phyloP scores from a whole-genome alignment of 2,797 vertebrate species.

The Hyperoplus lanceolatus region DNA sequence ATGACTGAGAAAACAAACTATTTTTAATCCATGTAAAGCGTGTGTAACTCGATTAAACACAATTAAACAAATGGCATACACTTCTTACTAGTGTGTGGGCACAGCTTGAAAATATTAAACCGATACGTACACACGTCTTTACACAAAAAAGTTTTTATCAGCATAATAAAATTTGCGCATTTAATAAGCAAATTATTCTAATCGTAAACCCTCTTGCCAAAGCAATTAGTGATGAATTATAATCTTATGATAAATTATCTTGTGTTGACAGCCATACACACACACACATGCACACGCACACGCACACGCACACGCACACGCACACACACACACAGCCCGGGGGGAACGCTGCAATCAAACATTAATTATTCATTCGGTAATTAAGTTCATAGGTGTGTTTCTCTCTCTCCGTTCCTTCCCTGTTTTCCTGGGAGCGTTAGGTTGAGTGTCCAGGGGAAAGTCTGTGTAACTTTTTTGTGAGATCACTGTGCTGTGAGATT shows the following conservation, averaged over 20 bases:
- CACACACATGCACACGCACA: too few relatives aligned
- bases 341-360: slow-evolving; percentile 87
- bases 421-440: slow-evolving; percentile 18
- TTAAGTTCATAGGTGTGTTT: slow-evolving; percentile 88
- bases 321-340: slow-evolving; percentile 5
- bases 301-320: too few relatives aligned
- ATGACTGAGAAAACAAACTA: slow-evolving; percentile 78
- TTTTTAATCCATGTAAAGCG: slow-evolving; percentile 74
- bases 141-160: slow-evolving; percentile 74
- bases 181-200: slow-evolving; percentile 89
- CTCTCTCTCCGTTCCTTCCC: slow-evolving; percentile 33
- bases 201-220: slow-evolving; percentile 86
- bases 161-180: slow-evolving; percentile 85
- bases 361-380: slow-evolving; percentile 90
- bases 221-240: slow-evolving; percentile 90
- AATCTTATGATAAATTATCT: slow-evolving; percentile 89
- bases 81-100: slow-evolving; percentile 45
- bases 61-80: slow-evolving; percentile 43
- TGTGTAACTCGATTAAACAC: slow-evolving; percentile 75
- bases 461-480: slow-evolving; percentile 28
- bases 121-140: slow-evolving; percentile 58
- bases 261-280: slow-evolving; percentile 84
- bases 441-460: slow-evolving; percentile 47
- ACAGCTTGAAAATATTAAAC: slow-evolving; percentile 42
- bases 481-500: too few relatives aligned